Conservation (phyloP, 2,113 vertebrate species). For the Trogon melanurus region DNA sequence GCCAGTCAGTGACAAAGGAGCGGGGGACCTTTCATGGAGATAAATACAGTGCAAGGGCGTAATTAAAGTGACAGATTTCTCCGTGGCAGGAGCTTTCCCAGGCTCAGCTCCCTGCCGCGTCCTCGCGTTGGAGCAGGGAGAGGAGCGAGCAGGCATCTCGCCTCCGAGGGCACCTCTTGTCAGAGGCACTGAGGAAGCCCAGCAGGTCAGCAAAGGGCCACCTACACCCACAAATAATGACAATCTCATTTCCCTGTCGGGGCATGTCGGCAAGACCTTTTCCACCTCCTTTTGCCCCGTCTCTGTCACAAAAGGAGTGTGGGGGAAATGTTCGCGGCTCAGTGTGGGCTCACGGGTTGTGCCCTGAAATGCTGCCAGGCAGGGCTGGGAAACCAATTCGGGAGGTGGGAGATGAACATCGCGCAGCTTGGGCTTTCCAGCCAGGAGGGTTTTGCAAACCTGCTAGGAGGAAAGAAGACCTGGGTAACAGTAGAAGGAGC, state of each 20-base stretch:
- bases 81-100: conserved; percentile 1
- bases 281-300: background rate
- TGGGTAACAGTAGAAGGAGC: background rate
- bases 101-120: background rate
- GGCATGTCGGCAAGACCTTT: background rate
- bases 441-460: background rate
- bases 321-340: background rate
- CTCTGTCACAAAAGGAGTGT: background rate
- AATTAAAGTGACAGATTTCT: conserved; percentile 68
- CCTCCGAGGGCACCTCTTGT: background rate
- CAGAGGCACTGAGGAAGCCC: background rate
- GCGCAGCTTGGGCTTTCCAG: background rate
- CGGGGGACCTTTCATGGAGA: conserved; percentile 58
- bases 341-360: background rate
- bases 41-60: conserved; percentile 53
- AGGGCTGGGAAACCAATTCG: too few species aligned
- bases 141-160: background rate
- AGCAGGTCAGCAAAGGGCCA: background rate
- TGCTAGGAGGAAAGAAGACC: background rate
- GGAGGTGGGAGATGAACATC: background rate
- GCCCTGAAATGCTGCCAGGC: background rate
- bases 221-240: background rate
- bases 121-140: background rate
- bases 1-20: conserved; percentile 41
- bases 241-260: background rate